A percentile compares a stretch with the other conserved stretches of the same genome.
phyloP scores from a whole-genome alignment of 2,113 vertebrate species.

The Sialia sialis region DNA sequence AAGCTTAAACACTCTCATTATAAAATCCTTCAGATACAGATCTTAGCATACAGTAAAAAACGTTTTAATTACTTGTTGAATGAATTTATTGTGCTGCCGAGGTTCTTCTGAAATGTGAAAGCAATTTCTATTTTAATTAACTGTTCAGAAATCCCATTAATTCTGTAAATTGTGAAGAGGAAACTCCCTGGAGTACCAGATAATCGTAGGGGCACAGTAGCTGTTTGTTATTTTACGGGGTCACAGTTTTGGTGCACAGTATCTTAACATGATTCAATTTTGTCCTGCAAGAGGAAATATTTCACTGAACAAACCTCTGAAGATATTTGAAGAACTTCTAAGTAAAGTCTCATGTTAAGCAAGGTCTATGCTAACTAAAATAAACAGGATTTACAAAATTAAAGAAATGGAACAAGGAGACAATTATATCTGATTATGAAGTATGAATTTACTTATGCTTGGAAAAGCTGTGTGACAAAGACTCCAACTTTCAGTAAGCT shows the following conservation, averaged over 20 bases:
- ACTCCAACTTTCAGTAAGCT: neutral
- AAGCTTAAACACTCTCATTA: neutral
- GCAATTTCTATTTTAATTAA: constrained; percentile 8
- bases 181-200: neutral
- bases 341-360: neutral
- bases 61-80: neutral
- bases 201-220: neutral
- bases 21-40: neutral
- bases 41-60: neutral
- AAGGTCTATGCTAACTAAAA: neutral
- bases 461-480: neutral
- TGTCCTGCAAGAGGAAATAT: neutral
- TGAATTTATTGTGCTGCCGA: neutral
- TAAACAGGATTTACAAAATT: neutral
- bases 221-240: neutral
- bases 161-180: neutral
- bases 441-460: neutral
- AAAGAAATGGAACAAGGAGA: neutral
- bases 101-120: neutral
- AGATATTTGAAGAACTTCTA: neutral
- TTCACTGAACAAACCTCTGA: neutral
- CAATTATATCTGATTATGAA: neutral
- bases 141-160: neutral
- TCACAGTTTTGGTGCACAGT: neutral
- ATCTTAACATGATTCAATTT: neutral